Evolutionary conservation across 2,113 vertebrate species (phyloP).

Genomic region (Miniopterus natalensis): DNA sequence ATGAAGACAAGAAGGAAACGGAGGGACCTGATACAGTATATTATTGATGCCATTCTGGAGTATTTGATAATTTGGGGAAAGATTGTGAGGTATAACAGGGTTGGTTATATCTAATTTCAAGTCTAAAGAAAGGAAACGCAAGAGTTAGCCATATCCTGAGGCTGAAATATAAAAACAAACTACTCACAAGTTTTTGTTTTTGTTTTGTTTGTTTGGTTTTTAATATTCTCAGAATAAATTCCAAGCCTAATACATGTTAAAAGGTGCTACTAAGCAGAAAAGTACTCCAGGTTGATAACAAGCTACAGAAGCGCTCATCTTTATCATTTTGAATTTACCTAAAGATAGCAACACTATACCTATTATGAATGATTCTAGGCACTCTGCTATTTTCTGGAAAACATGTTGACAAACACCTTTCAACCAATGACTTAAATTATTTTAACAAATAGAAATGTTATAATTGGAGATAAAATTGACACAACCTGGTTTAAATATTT

Average conservation of each 20-base stretch:
- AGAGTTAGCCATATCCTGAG: neutral
- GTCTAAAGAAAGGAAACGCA: neutral
- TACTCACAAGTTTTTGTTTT: neutral
- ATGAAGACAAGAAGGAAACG: neutral
- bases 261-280: neutral
- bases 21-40: neutral
- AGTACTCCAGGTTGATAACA: neutral
- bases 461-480: slow-evolving; percentile 44
- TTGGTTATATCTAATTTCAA: neutral
- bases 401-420: neutral
- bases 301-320: neutral
- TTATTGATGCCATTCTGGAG: neutral
- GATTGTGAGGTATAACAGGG: neutral
- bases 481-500: slow-evolving; percentile 61
- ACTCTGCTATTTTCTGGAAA: neutral
- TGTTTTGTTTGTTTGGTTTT: neutral
- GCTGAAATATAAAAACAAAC: neutral
- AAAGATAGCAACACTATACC: neutral
- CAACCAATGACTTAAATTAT: neutral
- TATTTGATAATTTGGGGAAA: neutral
- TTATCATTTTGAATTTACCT: neutral
- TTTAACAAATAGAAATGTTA: neutral
- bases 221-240: neutral
- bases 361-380: neutral
- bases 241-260: neutral